Base-by-base conservation (phyloP, 2,113 vertebrate genomes). In the Conger conger region DNA sequence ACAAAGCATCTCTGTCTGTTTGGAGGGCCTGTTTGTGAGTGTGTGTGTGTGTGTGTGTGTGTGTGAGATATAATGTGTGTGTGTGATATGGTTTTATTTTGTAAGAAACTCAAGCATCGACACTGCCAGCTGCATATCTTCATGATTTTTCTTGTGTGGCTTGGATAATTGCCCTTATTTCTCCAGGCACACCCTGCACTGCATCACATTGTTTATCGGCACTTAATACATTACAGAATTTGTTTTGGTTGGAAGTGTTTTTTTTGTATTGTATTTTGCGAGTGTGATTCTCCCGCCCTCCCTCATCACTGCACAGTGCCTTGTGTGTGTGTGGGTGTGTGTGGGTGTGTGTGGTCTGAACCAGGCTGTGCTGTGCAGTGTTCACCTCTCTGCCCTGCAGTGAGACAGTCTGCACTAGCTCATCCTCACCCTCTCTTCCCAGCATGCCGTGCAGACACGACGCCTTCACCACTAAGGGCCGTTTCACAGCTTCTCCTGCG, bases 81-180 rank as follows among this genome's bases (percentile, higher is more conserved):
- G 45, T 50, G 45, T 13, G 45, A 50, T 13, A 50, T 50, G 45
- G 45, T 50, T 50, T 53, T 53, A 54, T 54, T 35, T 86, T 23
- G 57, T 13, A 37, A n/a, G 54, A 5, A 68, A 73, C 36, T 1
- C 11, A 27, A 30, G 11, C 57, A 80, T 60, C 9, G 63, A 81
- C 40, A 37, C 79, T 36, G 53, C 13, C 40, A 15, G 16, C 38
- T 63, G 45, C 35, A 68, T n/a, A 81, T 79, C 18, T 35, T 38
- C 76, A 13, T 76, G 37, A 80, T 50, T 60, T 27, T 17, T 37
- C 77, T 37, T n/a, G 18, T 68, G 13, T 60, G 50, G 84, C 23
- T 40, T 63, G 45, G 76, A 50, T 84, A 80, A 84, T 79, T 80
- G 23, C 30, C 77, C 50, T 7, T 40, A 9, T 42, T 54, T 80